Conservation (phyloP, 64 coral and sea anemone species). For the Dendronephthya gigantea region DNA sequence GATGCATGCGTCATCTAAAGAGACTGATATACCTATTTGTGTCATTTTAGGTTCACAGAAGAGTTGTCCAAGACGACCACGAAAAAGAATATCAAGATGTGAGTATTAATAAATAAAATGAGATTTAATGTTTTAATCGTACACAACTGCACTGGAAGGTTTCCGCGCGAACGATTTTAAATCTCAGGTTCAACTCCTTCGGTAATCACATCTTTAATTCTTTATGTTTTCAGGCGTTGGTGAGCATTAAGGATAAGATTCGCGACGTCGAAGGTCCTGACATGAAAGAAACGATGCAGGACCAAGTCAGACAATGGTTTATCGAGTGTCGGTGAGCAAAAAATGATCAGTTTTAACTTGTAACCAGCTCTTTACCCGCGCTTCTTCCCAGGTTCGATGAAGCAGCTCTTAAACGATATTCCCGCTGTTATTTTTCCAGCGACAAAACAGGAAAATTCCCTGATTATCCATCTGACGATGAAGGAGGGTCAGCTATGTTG, state of each 20-base stretch:
- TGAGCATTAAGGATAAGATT: conserved; percentile 95
- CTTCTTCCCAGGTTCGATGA: too few species aligned
- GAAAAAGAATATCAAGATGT: conserved; percentile 94
- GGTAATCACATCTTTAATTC: too few species aligned
- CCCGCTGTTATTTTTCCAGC: conserved; percentile 31
- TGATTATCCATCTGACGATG: conserved; percentile 86
- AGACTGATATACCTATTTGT: too few species aligned
- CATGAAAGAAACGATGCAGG: conserved; percentile 99
- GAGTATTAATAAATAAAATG: background rate
- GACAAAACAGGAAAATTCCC: conserved; percentile 95
- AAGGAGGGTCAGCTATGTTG: conserved; percentile 79
- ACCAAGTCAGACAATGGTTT: conserved; percentile 98
- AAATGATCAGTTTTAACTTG: too few species aligned
- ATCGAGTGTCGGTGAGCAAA: conserved; percentile 76
- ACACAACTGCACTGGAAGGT: too few species aligned
- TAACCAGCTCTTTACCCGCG: too few species aligned
- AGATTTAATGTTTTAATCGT: too few species aligned
- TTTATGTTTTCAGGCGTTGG: conserved; percentile 45
- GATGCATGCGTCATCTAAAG: too few species aligned
- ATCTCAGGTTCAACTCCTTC: too few species aligned
- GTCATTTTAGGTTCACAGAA: conserved; percentile 59
- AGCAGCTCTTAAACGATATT: too few species aligned
- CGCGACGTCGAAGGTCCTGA: conserved; percentile 93
- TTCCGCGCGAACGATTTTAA: background rate
- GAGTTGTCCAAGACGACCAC: conserved; percentile 92